Evolutionary conservation across 2,797 vertebrate genomes (phyloP), one percentile per base, ranked within the genome.

Genomic region (Xenopus petersii): DNA sequence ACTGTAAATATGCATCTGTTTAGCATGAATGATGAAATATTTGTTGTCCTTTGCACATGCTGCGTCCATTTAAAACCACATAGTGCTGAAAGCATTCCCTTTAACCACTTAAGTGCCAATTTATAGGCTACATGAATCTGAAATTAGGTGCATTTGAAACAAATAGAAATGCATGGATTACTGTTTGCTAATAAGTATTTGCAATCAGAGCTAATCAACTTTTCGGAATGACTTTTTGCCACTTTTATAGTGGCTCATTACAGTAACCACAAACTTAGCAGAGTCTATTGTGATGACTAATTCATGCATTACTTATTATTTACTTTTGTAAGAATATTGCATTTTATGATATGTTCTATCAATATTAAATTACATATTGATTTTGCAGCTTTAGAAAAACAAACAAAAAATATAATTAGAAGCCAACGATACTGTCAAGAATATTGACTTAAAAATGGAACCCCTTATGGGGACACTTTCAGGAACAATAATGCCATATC

Each of bases 151-250:
- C 30, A 59, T 65, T 67, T 84, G 76, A 80, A 64, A 77, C 54
- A 60, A 67, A 33, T 24, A 79, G 68, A 17, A 33, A 33, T 66
- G 26, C 15, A 16, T 13, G 82, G 69, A 79, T 79, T 79, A 84
- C 62, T 82, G 81, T 78, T 82, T 67, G 64, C 65, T 81, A 82
- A 86, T 81, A 54, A 75, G 49, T 54, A 36, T 81, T 83, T 80
- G 60, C 80, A 66, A 61, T 82, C 67, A 79, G 42, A 73, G 71
- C 61, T 30, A 83, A 79, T 64, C 56, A 68, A 49, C 48, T 69
- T 75, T 74, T 68, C 64, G 78, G 81, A 76, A 67, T 83, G 83
- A 83, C 71, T 59, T 83, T 8, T 26, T 81, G 71, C 80, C 55
- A 70, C 66, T 83, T 85, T 81, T 73, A 82, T 83, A 81, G 80